Base-by-base conservation (phyloP, 1,140 invertebrate species). In the Thaumatotibia leucotreta region DNA sequence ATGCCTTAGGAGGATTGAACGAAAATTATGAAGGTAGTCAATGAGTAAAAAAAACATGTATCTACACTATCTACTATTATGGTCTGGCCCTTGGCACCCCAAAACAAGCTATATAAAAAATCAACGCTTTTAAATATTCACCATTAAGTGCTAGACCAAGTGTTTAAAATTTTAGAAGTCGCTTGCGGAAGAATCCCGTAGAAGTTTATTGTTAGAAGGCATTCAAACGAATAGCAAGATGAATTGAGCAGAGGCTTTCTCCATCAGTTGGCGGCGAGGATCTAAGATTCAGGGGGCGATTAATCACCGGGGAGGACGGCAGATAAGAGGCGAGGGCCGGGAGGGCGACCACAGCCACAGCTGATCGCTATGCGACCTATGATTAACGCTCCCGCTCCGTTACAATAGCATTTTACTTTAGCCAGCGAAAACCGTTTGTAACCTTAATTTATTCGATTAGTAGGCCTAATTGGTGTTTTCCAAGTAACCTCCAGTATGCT, bases 241-340 rank as follows among this genome's bases (percentile, higher is more conserved):
- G 61, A 63, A 63, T 63, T 20, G 17, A n/a, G 22, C 24, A 35
- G 52, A 58, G 52, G 52, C 23, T 58, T 45, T 61, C 62, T 70
- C 67, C 75, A 80, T 80, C 72, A 76, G 74, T 72, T 67, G 67
- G 58, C 68, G 54, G 66, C 64, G 65, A 70, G 72, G 68, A 70
- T 71, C 64, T 65, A 68, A 77, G 78, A 79, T 74, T 76, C 73
- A 77, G 70, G 73, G 67, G 67, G 70, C 65, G 74, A 85, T 85
- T 81, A 80, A 85, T 85, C 79, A 81, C 77, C 50, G 66, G 66
- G 75, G 71, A 69, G 76, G 70, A 72, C 63, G 75, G 64, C 68
- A 74, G 77, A 78, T 82, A 83, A 84, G 77, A 64, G 63, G 66
- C 39, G 22, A 70, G 29, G 54, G 58, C 68, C 69, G 67, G 69